Evolutionary conservation across 2,888 invertebrate species (phyloP).

Genomic region (Cordilura impudica): DNA sequence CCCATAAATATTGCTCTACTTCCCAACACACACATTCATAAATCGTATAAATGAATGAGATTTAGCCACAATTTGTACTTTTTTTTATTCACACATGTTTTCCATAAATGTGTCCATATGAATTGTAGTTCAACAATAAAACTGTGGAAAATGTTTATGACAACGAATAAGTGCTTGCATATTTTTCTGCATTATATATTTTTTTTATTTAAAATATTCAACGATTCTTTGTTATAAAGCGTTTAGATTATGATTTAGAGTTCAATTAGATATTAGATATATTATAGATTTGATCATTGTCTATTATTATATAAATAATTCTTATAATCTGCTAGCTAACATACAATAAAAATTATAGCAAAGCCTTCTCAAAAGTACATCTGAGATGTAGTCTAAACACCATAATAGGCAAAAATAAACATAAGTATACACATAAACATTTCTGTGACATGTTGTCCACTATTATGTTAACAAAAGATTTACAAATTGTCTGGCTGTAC

Average conservation of each 20-base stretch:
- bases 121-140: not conserved
- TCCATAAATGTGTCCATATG: not conserved
- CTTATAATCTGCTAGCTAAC: no score
- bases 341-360: no score
- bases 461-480: constrained; percentile 52
- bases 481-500: constrained; percentile 41
- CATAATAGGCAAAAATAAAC: not conserved
- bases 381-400: not conserved
- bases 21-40: constrained; percentile 4
- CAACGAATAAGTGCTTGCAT: constrained; percentile 10
- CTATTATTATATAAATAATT: no score
- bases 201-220: not conserved
- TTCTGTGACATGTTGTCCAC: constrained; percentile 46
- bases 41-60: not conserved
- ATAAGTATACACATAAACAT: not conserved
- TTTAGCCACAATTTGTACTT: constrained; percentile 19
- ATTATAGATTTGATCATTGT: no score
- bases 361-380: no score
- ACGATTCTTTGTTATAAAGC: not conserved
- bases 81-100: not conserved
- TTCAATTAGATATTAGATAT: no score
- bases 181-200: not conserved
- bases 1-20: constrained; percentile 43
- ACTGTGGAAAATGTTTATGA: constrained; percentile 33
- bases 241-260: no score